Percentiles rank a stretch among this genome's conserved stretches.
phyloP scores from a whole-genome alignment of 2,113 vertebrate genomes.

The Chascanopsetta lugubris region DNA sequence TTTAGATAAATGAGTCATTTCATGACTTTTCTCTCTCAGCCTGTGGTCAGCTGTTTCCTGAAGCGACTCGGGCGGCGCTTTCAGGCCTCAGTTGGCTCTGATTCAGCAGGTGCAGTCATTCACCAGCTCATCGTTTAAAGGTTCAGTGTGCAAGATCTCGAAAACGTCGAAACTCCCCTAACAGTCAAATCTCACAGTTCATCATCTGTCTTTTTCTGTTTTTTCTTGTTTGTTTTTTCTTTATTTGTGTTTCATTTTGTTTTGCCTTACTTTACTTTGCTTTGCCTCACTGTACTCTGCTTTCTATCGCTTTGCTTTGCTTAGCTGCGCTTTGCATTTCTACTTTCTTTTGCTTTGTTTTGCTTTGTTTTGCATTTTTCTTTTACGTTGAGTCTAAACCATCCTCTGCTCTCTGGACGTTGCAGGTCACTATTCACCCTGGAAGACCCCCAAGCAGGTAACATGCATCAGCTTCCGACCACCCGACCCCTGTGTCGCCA shows the following conservation, averaged over 20 bases:
- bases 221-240: conserved; percentile 31
- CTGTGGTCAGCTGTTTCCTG: too few species aligned
- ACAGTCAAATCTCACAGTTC: conserved; percentile 10
- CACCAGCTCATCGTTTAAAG: background rate
- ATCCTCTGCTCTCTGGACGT: conserved; percentile 83
- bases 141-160: background rate
- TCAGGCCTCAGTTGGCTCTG: too few species aligned
- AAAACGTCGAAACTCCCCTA: too few species aligned
- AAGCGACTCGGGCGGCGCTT: too few species aligned
- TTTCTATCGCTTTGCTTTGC: too few species aligned
- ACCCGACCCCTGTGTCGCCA: conserved; percentile 24
- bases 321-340: too few species aligned
- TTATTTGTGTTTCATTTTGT: too few species aligned
- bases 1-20: too few species aligned
- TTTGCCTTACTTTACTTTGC: too few species aligned
- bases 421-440: conserved; percentile 99
- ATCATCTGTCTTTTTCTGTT: conserved; percentile 21
- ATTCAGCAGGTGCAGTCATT: conserved; percentile 19
- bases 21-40: too few species aligned
- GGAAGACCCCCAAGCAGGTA: conserved; percentile 99
- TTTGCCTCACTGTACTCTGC: too few species aligned
- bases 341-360: too few species aligned
- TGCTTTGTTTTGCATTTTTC: conserved; percentile 25
- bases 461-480: conserved; percentile 77
- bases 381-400: conserved; percentile 61